phyloP scores from a whole-genome alignment of 2,113 vertebrate genomes.

The Dicerorhinus sumatrensis region DNA sequence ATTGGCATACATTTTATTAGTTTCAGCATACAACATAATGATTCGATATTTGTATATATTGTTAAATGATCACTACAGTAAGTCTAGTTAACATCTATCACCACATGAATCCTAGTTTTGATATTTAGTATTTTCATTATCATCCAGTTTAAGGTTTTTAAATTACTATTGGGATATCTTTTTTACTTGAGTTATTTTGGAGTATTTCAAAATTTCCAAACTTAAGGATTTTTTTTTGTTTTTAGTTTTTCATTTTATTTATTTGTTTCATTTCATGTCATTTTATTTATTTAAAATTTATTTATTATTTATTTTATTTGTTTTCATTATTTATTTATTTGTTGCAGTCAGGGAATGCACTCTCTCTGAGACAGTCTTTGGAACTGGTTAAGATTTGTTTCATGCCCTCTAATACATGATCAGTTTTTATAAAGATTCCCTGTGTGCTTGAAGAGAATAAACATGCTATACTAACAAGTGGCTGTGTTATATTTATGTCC shows the following conservation, averaged over 20 bases:
- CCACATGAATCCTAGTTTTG: background rate
- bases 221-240: background rate
- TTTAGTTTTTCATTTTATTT: background rate
- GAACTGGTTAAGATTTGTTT: background rate
- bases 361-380: background rate
- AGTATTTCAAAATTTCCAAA: background rate
- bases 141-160: background rate
- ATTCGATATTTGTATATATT: background rate
- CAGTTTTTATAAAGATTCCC: background rate
- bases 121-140: background rate
- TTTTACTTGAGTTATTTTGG: background rate
- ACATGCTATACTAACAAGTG: background rate
- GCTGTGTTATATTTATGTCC: background rate
- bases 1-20: background rate
- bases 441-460: background rate
- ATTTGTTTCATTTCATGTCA: too few relatives aligned
- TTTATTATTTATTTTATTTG: background rate
- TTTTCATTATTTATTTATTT: background rate
- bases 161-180: background rate
- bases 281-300: too few relatives aligned
- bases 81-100: background rate
- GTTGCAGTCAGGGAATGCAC: background rate
- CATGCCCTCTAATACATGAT: background rate
- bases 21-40: background rate
- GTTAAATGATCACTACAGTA: background rate